Base-by-base conservation (phyloP, 1,140 invertebrate genomes). In the Nebria ingens region DNA sequence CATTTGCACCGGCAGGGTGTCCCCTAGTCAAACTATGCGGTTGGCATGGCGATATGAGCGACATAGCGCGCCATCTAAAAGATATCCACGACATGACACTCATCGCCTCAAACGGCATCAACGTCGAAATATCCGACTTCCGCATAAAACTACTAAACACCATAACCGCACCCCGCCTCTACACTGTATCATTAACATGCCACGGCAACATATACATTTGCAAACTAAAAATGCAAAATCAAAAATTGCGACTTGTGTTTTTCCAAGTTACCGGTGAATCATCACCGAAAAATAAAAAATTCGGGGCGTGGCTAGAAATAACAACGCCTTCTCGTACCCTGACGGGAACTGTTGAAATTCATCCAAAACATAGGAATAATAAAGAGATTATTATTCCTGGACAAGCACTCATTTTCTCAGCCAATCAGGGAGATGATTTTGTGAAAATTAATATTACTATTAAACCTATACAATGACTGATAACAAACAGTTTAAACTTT, bases 1-100 rank as follows among this genome's bases (percentile, higher is more conserved):
- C 9, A 45, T 45, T 45, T 17, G 40, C 15, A 12, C 40, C 40
- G 17, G 15, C 40, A 9, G 40, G 40, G 17, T 45, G 40, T 17
- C 40, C 40, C 3, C 17, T 45, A 45, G 40, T 45, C 9, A 45
- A 45, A 45, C 15, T 45, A 45, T 45, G 40, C 40, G 40, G 40
- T 17, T 45, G 15, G 6, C 6, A 45, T 17, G 40, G 40, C 4
- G 40, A 45, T 17, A 45, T 17, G 4, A 45, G 9, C 6, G 15
- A 45, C 15, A 45, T 45, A 4, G 15, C 15, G 15, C 40, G 40
- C 9, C 40, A 45, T 17, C 15, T 45, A 9, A 45, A 45, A 45
- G 40, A 45, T 17, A 45, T 4, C 9, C 40, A 45, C 40, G 40
- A 45, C 17, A 45, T 45, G 40, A 45, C 40, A 45, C 15, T 45